phyloP scores from a whole-genome alignment of 92 coral and sea anemone genomes.

The Heteractis magnifica region DNA sequence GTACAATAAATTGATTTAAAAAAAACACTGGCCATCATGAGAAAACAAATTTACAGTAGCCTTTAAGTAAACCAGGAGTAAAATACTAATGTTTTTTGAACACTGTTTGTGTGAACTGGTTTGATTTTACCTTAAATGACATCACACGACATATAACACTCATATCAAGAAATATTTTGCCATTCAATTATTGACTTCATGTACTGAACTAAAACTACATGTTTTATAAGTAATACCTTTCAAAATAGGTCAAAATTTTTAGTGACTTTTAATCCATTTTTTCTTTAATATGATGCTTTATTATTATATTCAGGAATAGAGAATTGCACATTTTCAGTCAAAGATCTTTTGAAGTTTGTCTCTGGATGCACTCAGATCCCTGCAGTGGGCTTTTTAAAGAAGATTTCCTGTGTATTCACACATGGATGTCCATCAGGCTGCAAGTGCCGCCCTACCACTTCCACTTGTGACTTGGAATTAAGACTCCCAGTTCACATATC shows the following conservation, averaged over 20 bases:
- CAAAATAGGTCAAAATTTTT: no score
- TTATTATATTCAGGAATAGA: constrained; percentile 12
- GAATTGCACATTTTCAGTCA: constrained; percentile 9
- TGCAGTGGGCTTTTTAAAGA: constrained; percentile 45
- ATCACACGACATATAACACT: neutral
- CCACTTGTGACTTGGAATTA: constrained; percentile 49
- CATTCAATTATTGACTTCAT: no score
- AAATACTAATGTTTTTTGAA: no score
- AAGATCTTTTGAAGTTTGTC: constrained; percentile 45
- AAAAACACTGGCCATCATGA: no score
- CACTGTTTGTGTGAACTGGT: no score
- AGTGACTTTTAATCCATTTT: neutral
- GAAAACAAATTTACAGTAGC: no score
- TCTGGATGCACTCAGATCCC: constrained; percentile 44
- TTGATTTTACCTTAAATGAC: no score
- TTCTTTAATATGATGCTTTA: neutral
- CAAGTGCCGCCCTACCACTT: constrained; percentile 54
- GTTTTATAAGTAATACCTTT: no score
- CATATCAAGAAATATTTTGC: neutral
- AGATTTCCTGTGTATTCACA: constrained; percentile 30
- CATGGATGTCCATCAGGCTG: constrained; percentile 52
- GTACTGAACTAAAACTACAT: no score
- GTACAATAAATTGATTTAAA: no score
- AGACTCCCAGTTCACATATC: constrained; percentile 51
- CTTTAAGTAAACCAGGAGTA: no score